phyloP scores from a whole-genome alignment of 1,140 invertebrate genomes.

The Cydia strobilella region DNA sequence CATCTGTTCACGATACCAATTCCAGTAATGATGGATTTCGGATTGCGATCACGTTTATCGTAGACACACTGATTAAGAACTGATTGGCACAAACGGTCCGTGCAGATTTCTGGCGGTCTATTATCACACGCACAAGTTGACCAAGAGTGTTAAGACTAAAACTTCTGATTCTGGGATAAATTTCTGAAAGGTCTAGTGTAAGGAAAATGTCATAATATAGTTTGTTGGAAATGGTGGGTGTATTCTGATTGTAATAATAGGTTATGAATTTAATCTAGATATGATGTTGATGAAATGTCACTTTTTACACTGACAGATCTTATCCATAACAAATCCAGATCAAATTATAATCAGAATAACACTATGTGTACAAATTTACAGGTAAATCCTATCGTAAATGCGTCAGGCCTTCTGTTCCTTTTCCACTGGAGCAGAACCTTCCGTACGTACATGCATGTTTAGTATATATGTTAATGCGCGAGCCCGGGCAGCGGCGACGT shows the following conservation, averaged over 20 bases:
- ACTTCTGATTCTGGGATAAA: too few species aligned
- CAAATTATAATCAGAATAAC: too few species aligned
- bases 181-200: too few species aligned
- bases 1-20: background rate
- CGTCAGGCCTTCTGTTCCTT: background rate
- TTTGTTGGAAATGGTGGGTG: too few species aligned
- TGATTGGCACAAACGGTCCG: conserved; percentile 2
- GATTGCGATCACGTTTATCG: conserved; percentile 4
- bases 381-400: background rate
- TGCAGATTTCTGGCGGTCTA: background rate
- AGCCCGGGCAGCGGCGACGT: conserved; percentile 20
- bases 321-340: too few species aligned
- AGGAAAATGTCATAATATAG: too few species aligned
- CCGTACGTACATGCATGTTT: background rate
- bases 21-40: background rate
- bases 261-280: too few species aligned
- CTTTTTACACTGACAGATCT: too few species aligned
- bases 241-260: too few species aligned
- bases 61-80: conserved; percentile 4
- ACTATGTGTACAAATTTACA: too few species aligned
- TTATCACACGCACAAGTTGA: background rate
- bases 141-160: background rate
- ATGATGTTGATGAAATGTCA: too few species aligned
- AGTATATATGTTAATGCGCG: background rate
- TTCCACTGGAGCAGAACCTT: background rate